Percentiles rank a stretch among this genome's conserved stretches.
Evolutionary conservation across 2,797 vertebrate genomes (phyloP).

Genomic region (Mormyrops attenuatus): DNA sequence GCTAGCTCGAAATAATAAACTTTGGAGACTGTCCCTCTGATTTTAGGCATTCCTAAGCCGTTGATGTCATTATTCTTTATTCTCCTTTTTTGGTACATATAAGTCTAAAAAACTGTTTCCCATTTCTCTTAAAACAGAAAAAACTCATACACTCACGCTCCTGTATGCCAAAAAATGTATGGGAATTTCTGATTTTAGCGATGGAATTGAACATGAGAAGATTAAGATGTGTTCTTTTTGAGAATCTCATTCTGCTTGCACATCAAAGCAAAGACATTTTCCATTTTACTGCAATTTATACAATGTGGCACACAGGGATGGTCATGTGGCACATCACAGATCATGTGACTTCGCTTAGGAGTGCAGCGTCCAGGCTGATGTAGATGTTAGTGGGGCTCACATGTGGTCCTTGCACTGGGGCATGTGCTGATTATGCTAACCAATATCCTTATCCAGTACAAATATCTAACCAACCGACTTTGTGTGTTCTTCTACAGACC

Average conservation of each 20-base stretch:
- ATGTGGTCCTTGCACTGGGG: neutral
- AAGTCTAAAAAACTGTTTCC: conserved; percentile 19
- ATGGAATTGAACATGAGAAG: neutral
- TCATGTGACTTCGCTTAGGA: neutral
- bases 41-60: conserved; percentile 53
- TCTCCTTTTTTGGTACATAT: conserved; percentile 23
- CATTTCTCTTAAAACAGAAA: neutral
- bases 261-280: neutral
- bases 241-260: neutral
- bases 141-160: neutral
- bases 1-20: conserved; percentile 59
- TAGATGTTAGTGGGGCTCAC: neutral
- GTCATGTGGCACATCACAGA: neutral
- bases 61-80: conserved; percentile 53
- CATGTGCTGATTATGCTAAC: neutral
- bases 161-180: conserved; percentile 5
- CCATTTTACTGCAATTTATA: neutral
- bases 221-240: neutral
- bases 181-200: conserved; percentile 2
- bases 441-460: neutral
- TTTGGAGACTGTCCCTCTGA: conserved; percentile 47
- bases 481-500: conserved; percentile 57
- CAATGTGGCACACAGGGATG: neutral
- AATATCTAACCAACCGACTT: neutral
- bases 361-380: neutral